Evolutionary conservation across 2,113 vertebrate genomes (phyloP).

Genomic region (Xiphophorus maculatus): DNA sequence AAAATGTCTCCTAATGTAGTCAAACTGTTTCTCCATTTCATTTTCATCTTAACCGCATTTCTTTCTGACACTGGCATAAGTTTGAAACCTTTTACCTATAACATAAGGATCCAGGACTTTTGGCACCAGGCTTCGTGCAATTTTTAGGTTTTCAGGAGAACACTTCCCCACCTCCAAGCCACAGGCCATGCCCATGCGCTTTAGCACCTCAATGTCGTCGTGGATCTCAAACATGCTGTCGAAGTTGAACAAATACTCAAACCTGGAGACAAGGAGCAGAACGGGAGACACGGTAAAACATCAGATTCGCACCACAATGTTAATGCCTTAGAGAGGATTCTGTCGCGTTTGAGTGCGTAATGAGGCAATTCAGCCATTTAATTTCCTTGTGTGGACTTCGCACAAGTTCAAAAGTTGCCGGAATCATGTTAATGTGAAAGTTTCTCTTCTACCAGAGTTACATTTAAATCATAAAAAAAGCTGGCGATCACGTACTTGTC

Average conservation of each 20-base stretch:
- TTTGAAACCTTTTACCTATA: conserved; percentile 83
- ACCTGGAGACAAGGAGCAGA: conserved; percentile 76
- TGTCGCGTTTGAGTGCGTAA: too few relatives aligned
- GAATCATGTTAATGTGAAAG: neutral
- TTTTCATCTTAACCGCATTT: too few relatives aligned
- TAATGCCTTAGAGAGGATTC: too few relatives aligned
- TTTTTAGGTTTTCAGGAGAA: conserved; percentile 93
- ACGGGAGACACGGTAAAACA: neutral
- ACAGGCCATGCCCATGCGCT: conserved; percentile 98
- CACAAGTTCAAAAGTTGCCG: too few relatives aligned
- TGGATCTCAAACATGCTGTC: conserved; percentile 99
- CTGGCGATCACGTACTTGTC: conserved; percentile 88
- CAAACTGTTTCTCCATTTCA: neutral
- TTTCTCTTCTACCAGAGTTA: neutral
- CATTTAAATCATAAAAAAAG: neutral
- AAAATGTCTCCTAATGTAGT: neutral
- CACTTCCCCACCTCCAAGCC: conserved; percentile 95
- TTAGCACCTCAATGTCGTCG: conserved; percentile 97
- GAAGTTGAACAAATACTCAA: conserved; percentile 99
- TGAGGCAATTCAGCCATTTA: too few relatives aligned
- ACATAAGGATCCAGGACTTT: conserved; percentile 99
- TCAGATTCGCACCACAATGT: neutral
- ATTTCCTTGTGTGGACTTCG: too few relatives aligned
- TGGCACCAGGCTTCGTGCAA: conserved; percentile 92
- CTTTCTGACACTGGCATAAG: too few relatives aligned